Evolutionary conservation across 2,888 invertebrate species (phyloP).

Genomic region (Sisyra nigra): DNA sequence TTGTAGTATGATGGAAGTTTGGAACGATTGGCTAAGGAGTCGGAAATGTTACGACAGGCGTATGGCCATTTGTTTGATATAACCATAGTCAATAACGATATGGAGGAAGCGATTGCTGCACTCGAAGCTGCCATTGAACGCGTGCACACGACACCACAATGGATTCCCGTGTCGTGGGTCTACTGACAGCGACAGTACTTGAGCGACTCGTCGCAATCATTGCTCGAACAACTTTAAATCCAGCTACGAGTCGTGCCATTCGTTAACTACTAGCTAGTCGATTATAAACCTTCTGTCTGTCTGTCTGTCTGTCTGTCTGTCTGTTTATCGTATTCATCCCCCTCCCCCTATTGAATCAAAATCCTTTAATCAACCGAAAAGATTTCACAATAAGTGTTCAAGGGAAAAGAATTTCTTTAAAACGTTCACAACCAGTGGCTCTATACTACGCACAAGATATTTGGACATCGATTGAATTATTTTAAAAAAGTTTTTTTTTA

Average conservation of each 20-base stretch:
- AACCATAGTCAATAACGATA: constrained; percentile 97
- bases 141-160: constrained; percentile 82
- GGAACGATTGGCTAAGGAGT: constrained; percentile 90
- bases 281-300: too few relatives aligned
- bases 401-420: too few relatives aligned
- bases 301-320: too few relatives aligned
- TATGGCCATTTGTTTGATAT: constrained; percentile 99
- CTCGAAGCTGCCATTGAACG: constrained; percentile 83
- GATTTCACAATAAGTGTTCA: too few relatives aligned
- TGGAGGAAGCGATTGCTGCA: constrained; percentile 91
- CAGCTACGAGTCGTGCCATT: background rate
- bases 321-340: too few relatives aligned
- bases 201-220: constrained; percentile 10
- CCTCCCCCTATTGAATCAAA: too few relatives aligned
- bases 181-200: constrained; percentile 53
- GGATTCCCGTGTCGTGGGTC: constrained; percentile 98
- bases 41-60: constrained; percentile 87
- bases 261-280: background rate
- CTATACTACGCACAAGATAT: too few relatives aligned
- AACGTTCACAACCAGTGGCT: too few relatives aligned
- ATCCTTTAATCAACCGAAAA: too few relatives aligned
- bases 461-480: too few relatives aligned
- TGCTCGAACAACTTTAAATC: constrained; percentile 12
- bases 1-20: constrained; percentile 93
- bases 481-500: too few relatives aligned